Conservation (phyloP, 2,888 invertebrate species). For the Cosmorhoe ocellata region DNA sequence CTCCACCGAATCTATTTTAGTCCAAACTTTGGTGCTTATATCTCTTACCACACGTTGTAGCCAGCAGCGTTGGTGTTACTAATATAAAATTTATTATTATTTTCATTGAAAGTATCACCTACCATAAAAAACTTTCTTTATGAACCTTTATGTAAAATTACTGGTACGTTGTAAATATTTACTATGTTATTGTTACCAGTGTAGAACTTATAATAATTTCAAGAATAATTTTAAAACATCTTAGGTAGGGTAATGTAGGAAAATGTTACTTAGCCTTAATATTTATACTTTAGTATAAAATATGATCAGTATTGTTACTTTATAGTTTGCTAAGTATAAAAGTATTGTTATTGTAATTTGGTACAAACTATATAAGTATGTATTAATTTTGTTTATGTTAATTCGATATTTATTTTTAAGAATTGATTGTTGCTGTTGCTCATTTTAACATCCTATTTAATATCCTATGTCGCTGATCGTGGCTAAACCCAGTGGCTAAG, state of each 20-base stretch:
- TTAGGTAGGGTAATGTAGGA: conserved; percentile 13
- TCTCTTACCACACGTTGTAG: too few relatives aligned
- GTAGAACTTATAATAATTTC: conserved; percentile 15
- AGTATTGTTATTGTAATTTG: conserved; percentile 45
- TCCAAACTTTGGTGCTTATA: too few relatives aligned
- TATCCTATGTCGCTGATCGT: too few relatives aligned
- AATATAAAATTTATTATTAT: too few relatives aligned
- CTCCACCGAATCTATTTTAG: too few relatives aligned
- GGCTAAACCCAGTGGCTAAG: too few relatives aligned
- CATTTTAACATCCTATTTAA: conserved; percentile 35
- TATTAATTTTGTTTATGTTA: conserved; percentile 27
- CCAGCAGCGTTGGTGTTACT: too few relatives aligned
- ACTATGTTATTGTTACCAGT: conserved; percentile 35
- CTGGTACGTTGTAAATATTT: too few relatives aligned
- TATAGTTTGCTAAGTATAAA: conserved; percentile 42
- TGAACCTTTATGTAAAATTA: background rate
- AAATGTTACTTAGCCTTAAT: conserved; percentile 24
- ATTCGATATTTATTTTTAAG: conserved; percentile 16
- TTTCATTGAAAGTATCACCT: too few relatives aligned
- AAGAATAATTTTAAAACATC: conserved; percentile 7
- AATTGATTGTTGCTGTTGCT: conserved; percentile 37
- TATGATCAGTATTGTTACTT: conserved; percentile 55
- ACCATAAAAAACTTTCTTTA: too few relatives aligned
- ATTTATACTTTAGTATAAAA: conserved; percentile 26
- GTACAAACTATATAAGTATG: conserved; percentile 46